phyloP scores from a whole-genome alignment of 2,888 invertebrate species.

The Thera obeliscata region DNA sequence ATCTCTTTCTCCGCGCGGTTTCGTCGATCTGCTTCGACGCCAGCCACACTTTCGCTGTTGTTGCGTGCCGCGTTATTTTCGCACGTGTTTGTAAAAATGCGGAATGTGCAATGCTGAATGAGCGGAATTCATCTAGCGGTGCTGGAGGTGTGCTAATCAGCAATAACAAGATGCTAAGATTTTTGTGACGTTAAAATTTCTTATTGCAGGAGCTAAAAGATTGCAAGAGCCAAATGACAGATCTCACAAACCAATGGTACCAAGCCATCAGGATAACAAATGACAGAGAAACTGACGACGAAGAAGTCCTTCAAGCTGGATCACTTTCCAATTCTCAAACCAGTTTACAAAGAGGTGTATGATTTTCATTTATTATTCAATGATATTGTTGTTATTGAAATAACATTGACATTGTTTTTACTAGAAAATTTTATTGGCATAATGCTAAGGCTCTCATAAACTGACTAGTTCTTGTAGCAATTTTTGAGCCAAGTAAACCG shows the following conservation, averaged over 20 bases:
- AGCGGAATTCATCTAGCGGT: no score
- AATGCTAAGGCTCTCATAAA: neutral
- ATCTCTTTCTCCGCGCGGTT: no score
- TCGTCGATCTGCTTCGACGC: no score
- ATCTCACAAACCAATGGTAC: constrained; percentile 98
- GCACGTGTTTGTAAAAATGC: no score
- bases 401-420: neutral
- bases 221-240: constrained; percentile 98
- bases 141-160: neutral
- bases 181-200: constrained; percentile 4
- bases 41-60: no score
- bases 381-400: neutral
- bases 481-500: no score
- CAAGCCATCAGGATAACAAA: constrained; percentile 96
- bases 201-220: constrained; percentile 93
- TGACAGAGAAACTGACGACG: constrained; percentile 93
- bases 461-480: no score
- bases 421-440: neutral
- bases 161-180: neutral
- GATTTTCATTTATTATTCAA: constrained; percentile 31
- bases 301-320: constrained; percentile 70
- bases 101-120: no score
- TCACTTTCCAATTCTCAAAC: constrained; percentile 73
- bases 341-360: constrained; percentile 74
- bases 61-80: no score